A percentile compares a stretch with the other conserved stretches of the same genome.
Conservation (phyloP, 37 sponge, comb jelly and placozoan species). For the Theonella swinhoei region DNA sequence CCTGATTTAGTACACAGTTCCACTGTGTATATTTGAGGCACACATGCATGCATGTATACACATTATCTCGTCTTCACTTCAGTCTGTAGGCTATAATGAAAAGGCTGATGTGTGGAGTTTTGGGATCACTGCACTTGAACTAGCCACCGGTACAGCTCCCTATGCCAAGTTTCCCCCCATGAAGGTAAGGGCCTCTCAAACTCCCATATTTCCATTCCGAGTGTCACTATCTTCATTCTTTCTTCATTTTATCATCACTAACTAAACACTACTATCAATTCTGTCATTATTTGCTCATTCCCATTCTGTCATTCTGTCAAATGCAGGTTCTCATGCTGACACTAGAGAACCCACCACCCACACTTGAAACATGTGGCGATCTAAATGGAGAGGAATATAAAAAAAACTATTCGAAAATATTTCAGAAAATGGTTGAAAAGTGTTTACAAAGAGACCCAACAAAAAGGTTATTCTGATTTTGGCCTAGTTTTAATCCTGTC, state of each 20-base stretch:
- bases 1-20: too few species aligned
- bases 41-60: background rate
- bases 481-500: background rate
- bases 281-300: too few species aligned
- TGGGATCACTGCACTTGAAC: slow-evolving; percentile 94
- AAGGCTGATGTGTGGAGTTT: slow-evolving; percentile 91
- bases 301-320: background rate
- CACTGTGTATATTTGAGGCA: too few species aligned
- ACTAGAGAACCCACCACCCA: slow-evolving; percentile 95
- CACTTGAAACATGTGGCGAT: slow-evolving; percentile 89
- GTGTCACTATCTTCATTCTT: background rate
- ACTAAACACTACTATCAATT: background rate
- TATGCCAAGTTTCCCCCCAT: slow-evolving; percentile 98
- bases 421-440: slow-evolving; percentile 94
- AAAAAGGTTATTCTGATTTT: too few species aligned
- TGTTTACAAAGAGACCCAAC: slow-evolving; percentile 88
- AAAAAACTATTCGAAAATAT: slow-evolving; percentile 85
- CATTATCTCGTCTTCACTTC: background rate
- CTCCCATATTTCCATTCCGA: background rate
- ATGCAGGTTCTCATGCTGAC: slow-evolving; percentile 90
- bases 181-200: slow-evolving; percentile 57
- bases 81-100: slow-evolving; percentile 75
- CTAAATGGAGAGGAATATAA: slow-evolving; percentile 79
- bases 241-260: background rate
- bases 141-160: slow-evolving; percentile 96